Evolutionary conservation across 2,113 vertebrate species (phyloP).

Genomic region (Pseudopipra pipra): DNA sequence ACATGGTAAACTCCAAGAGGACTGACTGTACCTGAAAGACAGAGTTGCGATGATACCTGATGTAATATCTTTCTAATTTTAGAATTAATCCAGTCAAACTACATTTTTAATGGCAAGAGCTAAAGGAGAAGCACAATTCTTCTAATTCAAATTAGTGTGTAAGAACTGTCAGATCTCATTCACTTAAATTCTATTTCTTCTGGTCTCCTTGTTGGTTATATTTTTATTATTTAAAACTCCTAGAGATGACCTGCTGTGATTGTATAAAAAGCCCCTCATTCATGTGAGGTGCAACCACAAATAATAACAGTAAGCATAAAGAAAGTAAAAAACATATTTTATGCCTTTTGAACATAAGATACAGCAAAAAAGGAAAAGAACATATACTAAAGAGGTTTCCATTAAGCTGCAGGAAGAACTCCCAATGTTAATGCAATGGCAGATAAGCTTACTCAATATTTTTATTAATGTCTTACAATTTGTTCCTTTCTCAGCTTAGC

Average conservation of each 20-base stretch:
- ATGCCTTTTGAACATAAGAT: not conserved
- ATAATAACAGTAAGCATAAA: not conserved
- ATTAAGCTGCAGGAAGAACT: not conserved
- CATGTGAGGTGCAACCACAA: not conserved
- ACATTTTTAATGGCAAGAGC: not conserved
- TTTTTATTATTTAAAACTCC: not conserved
- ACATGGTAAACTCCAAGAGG: not conserved
- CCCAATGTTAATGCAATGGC: not conserved
- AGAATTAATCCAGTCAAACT: not conserved
- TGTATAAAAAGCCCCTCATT: not conserved
- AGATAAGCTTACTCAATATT: not conserved
- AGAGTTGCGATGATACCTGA: not conserved
- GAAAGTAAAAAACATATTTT: not conserved
- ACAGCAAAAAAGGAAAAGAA: not conserved
- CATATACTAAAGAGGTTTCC: not conserved
- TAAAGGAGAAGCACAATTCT: slow-evolving; percentile 1
- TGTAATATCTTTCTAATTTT: not conserved
- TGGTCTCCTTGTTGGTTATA: not conserved
- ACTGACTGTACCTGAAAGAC: not conserved
- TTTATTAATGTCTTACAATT: not conserved
- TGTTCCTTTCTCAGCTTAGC: not conserved
- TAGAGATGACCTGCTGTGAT: not conserved
- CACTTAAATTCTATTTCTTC: not conserved
- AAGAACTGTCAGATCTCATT: not conserved
- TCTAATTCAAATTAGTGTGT: not conserved